A percentile compares a stretch with the other conserved stretches of the same genome.
Evolutionary conservation across 2,113 vertebrate genomes (phyloP).

Genomic region (Phrynocephalus versicolor): DNA sequence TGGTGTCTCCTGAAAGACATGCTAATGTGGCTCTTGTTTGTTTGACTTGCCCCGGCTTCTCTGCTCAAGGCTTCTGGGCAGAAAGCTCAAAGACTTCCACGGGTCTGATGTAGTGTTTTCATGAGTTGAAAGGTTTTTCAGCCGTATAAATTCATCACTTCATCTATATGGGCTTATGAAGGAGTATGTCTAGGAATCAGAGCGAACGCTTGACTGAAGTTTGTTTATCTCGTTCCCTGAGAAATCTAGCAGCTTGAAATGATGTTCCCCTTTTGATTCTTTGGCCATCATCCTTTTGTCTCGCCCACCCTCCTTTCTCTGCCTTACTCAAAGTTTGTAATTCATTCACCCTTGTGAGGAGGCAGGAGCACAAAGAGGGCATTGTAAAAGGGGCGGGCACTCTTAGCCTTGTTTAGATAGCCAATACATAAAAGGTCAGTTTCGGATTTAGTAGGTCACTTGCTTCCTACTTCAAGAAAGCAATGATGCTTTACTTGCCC

Average conservation of each 20-base stretch:
- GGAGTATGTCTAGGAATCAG: not conserved
- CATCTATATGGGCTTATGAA: not conserved
- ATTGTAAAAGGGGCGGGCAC: conserved; percentile 72
- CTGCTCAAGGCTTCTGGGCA: not conserved
- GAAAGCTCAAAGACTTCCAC: not conserved
- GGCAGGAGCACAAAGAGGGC: conserved; percentile 61
- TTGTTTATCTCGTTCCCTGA: not conserved
- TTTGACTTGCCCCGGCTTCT: not conserved
- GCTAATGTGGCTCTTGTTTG: not conserved
- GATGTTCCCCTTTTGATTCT: conserved; percentile 2
- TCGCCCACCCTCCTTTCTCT: not conserved
- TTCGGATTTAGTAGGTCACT: conserved; percentile 76
- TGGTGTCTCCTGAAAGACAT: not conserved
- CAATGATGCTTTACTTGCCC: conserved; percentile 46
- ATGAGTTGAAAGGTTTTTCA: not conserved
- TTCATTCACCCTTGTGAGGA: conserved; percentile 68
- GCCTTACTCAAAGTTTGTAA: conserved; percentile 55
- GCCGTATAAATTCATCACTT: not conserved
- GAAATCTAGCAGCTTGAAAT: not conserved
- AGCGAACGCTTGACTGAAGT: not conserved
- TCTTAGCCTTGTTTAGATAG: conserved; percentile 67
- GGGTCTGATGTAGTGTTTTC: not conserved
- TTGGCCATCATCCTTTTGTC: conserved; percentile 37
- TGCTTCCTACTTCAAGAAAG: conserved; percentile 65
- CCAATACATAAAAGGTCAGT: conserved; percentile 72